Evolutionary conservation across 2,113 vertebrate genomes (phyloP), one percentile per base, ranked within the genome.

Genomic region (Pachyramphus minor): DNA sequence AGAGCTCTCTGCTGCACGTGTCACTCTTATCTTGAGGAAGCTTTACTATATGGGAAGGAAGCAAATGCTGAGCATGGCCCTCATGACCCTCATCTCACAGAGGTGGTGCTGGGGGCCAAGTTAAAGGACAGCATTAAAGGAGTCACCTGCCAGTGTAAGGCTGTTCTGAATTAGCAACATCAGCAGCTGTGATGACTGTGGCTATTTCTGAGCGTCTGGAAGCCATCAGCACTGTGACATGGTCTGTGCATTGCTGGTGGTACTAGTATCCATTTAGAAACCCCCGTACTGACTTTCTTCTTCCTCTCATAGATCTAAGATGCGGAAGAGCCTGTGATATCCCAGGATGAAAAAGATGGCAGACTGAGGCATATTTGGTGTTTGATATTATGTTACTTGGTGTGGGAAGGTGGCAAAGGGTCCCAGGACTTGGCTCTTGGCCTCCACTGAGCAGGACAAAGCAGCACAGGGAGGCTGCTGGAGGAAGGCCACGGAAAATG

Each of bases 51-150:
- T 4, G 35, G 55, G 68, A 92, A 72, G 33, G 33, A 74, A 33
- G 14, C 2, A 72, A 77, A 84, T 55, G 53, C 8, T 80, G 23
- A 74, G 18, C 28, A 11, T 33, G 55, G 37, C 8, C 15, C 21
- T 60, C 59, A 28, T 41, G 37, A 5, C 37, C 39, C 11, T 63
- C 39, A 30, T 28, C 19, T 63, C 27, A 63, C 9, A 58, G 49
- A 66, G 53, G 5, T 31, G 14, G 2, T 2, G 0, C 30, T 79
- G 52, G 30, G 23, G 25, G 13, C 6, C 1, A 1, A 35, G 10
- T 37, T 78, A 25, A 82, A 74, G 25, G 23, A 23, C 17, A 31
- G 11, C 8, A 11, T 49, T 69, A 58, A 58, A 14, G 23, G 27
- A 84, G 15, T 49, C 44, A 33, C 37, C 49, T 35, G 45, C 11